Conservation (phyloP, 2,113 vertebrate genomes). For the Pitta sordida region DNA sequence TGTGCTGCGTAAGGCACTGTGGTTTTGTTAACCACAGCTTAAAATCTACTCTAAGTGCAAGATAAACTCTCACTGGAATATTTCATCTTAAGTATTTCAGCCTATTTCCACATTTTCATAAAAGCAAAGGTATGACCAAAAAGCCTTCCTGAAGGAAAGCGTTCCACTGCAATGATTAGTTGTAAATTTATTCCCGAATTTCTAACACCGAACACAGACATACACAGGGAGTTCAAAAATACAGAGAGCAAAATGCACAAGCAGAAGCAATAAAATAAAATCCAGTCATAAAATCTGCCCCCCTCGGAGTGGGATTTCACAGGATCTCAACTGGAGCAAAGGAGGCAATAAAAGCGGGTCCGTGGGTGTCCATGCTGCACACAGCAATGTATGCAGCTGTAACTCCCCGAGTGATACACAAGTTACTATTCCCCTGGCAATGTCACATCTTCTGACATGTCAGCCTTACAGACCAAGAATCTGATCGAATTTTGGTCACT, state of each 20-base stretch:
- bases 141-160: not conserved
- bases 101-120: not conserved
- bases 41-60: not conserved
- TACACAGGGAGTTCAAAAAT: not conserved
- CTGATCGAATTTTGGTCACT: not conserved
- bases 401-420: not conserved
- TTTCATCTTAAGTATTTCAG: not conserved
- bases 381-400: not conserved
- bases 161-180: not conserved
- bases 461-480: not conserved
- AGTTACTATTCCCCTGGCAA: not conserved
- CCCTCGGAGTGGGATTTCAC: conserved; percentile 2
- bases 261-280: not conserved
- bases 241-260: not conserved
- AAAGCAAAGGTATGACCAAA: not conserved
- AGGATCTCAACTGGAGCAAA: not conserved
- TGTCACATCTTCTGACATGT: not conserved
- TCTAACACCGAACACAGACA: not conserved
- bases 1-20: not conserved
- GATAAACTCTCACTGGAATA: not conserved
- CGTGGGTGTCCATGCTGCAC: not conserved
- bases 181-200: not conserved
- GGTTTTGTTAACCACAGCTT: not conserved
- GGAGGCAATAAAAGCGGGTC: not conserved
- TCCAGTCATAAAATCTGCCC: not conserved